A percentile compares a stretch with the other conserved stretches of the same genome.
These are phyloP conservation scores for Coregonus ussuriensis DNA, from an alignment of 2,797 vertebrate genomes.

Conservation along the genomic window DNA sequence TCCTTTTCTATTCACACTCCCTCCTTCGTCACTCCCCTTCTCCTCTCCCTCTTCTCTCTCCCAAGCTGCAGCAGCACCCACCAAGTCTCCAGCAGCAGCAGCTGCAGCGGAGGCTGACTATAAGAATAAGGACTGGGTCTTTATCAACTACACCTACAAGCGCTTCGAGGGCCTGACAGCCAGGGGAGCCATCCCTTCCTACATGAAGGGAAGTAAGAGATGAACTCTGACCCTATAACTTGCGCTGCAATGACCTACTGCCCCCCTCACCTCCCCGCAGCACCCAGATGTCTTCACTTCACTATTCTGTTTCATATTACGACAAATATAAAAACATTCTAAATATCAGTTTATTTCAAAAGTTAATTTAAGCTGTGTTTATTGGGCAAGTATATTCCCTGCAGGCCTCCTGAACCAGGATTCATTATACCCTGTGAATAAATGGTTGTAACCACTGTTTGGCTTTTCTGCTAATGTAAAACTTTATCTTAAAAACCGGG, in stretches of 20 bases:
- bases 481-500: not conserved
- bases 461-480: not conserved
- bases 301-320: no score
- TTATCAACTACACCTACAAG: slow-evolving; percentile 91
- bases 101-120: slow-evolving; percentile 78
- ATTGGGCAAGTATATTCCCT: no score
- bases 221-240: slow-evolving; percentile 22
- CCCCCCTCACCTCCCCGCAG: not conserved
- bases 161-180: slow-evolving; percentile 88
- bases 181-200: slow-evolving; percentile 87
- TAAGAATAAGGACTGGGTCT: slow-evolving; percentile 92
- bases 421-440: no score
- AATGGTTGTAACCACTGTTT: no score
- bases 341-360: no score
- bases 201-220: slow-evolving; percentile 85
- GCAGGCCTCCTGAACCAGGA: no score
- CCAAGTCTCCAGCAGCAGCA: slow-evolving; percentile 58
- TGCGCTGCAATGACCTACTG: not conserved
- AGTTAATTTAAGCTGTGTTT: no score
- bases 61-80: slow-evolving; percentile 59
- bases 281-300: no score
- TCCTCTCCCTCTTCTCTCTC: not conserved
- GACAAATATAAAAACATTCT: no score
- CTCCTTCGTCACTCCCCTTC: no score
- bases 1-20: not conserved